A percentile compares a stretch with the other conserved stretches of the same genome.
Evolutionary conservation across 2,113 vertebrate species (phyloP).

Genomic region (Montifringilla adamsi): DNA sequence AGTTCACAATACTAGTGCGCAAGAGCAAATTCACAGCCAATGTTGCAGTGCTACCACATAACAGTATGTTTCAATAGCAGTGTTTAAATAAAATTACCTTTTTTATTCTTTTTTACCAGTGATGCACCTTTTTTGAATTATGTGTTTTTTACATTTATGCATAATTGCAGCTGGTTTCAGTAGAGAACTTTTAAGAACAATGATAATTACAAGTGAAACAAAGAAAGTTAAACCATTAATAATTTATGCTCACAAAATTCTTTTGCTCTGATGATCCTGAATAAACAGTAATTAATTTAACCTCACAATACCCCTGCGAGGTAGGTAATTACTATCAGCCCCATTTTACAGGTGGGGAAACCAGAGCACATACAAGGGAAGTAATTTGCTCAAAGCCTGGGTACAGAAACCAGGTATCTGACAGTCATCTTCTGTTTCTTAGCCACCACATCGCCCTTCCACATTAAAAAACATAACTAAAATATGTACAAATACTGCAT

Average conservation of each 20-base stretch:
- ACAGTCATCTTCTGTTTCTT: background rate
- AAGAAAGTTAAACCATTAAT: background rate
- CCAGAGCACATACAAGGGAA: background rate
- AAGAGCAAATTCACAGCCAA: background rate
- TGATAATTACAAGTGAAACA: background rate
- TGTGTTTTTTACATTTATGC: background rate
- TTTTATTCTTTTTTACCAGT: background rate
- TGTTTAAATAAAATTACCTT: background rate
- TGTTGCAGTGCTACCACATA: background rate
- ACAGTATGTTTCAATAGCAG: background rate
- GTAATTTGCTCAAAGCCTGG: background rate
- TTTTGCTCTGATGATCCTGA: background rate
- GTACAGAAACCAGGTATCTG: background rate
- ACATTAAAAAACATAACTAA: background rate
- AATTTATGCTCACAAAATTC: background rate
- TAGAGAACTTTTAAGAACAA: background rate
- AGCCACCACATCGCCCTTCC: background rate
- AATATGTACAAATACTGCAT: background rate
- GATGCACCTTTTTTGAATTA: background rate
- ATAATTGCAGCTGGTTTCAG: background rate
- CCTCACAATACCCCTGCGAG: background rate
- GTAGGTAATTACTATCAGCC: background rate
- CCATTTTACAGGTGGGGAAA: background rate
- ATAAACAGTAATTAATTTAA: background rate
- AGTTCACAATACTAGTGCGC: background rate